Percentiles rank a stretch among this genome's conserved stretches.
Evolutionary conservation across 2,113 vertebrate species (phyloP).

Genomic region (Lathamus discolor): DNA sequence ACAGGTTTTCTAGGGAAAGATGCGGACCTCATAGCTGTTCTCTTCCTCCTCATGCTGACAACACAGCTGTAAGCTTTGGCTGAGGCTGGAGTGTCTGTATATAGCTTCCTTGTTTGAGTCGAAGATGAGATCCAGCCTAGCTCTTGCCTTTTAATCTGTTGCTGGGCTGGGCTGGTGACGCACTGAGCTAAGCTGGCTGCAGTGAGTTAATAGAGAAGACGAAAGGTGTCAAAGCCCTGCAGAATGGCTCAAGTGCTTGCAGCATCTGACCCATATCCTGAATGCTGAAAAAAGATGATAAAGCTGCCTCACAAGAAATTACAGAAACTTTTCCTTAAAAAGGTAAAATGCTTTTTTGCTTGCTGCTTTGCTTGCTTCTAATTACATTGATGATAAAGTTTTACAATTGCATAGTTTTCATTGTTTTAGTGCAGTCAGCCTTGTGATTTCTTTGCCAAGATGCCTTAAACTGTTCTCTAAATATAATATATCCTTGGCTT

Average conservation of each 20-base stretch:
- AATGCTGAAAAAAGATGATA: slow-evolving; percentile 52
- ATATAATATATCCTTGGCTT: not conserved
- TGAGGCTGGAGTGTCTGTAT: not conserved
- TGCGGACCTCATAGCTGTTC: not conserved
- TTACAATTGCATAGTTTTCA: not conserved
- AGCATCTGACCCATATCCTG: not conserved
- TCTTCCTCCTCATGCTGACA: not conserved
- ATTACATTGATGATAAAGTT: not conserved
- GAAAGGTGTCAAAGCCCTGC: slow-evolving; percentile 46
- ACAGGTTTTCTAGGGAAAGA: not conserved
- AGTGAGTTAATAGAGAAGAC: slow-evolving; percentile 18
- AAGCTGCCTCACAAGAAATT: slow-evolving; percentile 58
- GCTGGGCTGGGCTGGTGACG: slow-evolving; percentile 30
- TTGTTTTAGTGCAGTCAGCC: not conserved
- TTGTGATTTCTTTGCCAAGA: not conserved
- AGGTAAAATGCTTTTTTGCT: slow-evolving; percentile 52
- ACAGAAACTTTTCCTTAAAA: slow-evolving; percentile 69
- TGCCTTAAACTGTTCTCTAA: not conserved
- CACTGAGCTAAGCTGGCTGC: slow-evolving; percentile 53
- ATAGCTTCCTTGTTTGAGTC: not conserved
- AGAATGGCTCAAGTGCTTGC: slow-evolving; percentile 28
- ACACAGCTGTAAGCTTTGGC: not conserved
- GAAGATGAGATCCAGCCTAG: slow-evolving; percentile 45
- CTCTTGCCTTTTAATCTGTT: slow-evolving; percentile 46
- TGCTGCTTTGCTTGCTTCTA: not conserved